Base-by-base conservation (phyloP, 2,888 invertebrate species). In the Pemphredon lugubris region DNA sequence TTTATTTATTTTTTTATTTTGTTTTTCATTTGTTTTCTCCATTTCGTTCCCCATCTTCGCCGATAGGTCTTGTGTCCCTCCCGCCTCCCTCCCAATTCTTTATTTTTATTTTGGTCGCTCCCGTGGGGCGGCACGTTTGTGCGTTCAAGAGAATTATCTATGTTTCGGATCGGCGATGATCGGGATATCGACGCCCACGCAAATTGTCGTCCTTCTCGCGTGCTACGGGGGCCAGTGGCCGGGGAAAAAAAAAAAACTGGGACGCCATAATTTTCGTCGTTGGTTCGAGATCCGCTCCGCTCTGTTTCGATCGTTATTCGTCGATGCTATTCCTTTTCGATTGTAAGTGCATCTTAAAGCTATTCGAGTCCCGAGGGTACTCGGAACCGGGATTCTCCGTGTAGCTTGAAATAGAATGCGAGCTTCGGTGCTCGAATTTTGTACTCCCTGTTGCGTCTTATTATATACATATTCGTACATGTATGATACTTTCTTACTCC, bases 111-210 rank as follows among this genome's bases (percentile, higher is more conserved):
- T 26, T 26, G n/a, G 11, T 18, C 34, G n/a, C 23, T 37, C 18
- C 20, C 50, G 30, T 18, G 37, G 45, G n/a, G n/a, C 51, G 67
- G 64, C 18, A 20, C 48, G 63, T 64, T 66, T 72, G 45, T 23
- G 48, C 34, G 23, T 40, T 34, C 40, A 1, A 13, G n/a, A 45
- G 51, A 44, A 40, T 42, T 34, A 60, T 70, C 70, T 50, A 14
- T 30, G 61, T 58, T 57, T 55, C 57, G 23, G 66, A 73, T 73
- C 64, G 37, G 55, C 53, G 45, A 64, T 40, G 70, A 54, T 63
- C 55, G 66, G 26, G 40, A 48, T 40, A n/a, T n/a, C 42, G 55
- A 59, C 61, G 53, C 60, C 47, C 50, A 70, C 57, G 68, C 23
- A 14, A 16, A n/a, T 13, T 37, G 11, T n/a, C 2, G 13, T n/a